Evolutionary conservation across 2,113 vertebrate species (phyloP).

Genomic region (Etia nguti): DNA sequence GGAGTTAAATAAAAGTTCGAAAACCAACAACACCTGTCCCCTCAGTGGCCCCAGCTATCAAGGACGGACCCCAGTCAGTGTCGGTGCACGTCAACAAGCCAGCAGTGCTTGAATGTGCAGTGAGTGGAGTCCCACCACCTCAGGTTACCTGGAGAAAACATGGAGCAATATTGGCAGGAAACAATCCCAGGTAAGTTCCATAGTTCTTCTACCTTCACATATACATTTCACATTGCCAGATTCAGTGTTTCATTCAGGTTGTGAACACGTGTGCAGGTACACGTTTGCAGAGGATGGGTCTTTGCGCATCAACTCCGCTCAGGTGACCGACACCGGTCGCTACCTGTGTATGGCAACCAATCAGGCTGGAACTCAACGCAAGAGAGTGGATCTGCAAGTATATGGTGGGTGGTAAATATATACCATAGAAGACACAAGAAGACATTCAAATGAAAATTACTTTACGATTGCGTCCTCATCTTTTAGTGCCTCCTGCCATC

Average conservation of each 20-base stretch:
- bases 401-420: conserved; percentile 71
- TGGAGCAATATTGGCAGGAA: conserved; percentile 78
- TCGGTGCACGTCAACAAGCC: conserved; percentile 74
- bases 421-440: background rate
- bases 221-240: background rate
- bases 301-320: conserved; percentile 79
- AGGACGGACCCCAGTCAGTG: conserved; percentile 66
- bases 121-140: conserved; percentile 83
- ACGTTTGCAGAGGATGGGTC: conserved; percentile 79
- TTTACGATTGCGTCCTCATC: background rate
- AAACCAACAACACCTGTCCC: background rate
- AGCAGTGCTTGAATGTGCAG: conserved; percentile 78
- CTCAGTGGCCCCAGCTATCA: conserved; percentile 85
- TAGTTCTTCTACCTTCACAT: background rate
- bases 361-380: conserved; percentile 83
- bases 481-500: conserved; percentile 83
- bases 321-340: conserved; percentile 82
- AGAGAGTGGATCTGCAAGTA: conserved; percentile 83
- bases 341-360: conserved; percentile 94
- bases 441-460: background rate
- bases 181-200: conserved; percentile 62
- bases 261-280: conserved; percentile 70
- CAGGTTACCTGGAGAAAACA: conserved; percentile 93
- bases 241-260: background rate
- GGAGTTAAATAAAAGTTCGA: background rate